These are phyloP conservation scores for Danaus melanippus DNA, from an alignment of 1,140 invertebrate genomes.

Conservation along the genomic window DNA sequence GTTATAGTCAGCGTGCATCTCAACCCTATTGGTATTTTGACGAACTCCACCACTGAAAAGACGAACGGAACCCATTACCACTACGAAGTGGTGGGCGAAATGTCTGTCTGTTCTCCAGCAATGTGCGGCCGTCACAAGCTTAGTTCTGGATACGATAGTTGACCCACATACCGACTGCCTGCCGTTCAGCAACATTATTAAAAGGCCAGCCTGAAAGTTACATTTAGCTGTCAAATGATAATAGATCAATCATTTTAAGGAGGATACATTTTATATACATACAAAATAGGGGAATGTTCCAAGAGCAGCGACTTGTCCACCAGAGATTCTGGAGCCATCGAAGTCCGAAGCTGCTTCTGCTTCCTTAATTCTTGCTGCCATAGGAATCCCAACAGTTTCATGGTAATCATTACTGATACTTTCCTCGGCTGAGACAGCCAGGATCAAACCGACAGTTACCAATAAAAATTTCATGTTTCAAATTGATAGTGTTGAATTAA, in stretches of 20 bases:
- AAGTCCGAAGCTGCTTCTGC: slow-evolving; percentile 9
- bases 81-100: no score
- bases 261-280: neutral
- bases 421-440: slow-evolving; percentile 7
- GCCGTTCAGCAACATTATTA: slow-evolving; percentile 9
- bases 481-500: no score
- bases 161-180: slow-evolving; percentile 14
- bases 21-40: neutral
- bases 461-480: slow-evolving; percentile 13
- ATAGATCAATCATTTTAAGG: no score
- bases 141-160: slow-evolving; percentile 9
- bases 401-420: slow-evolving; percentile 13
- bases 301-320: slow-evolving; percentile 7
- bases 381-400: slow-evolving; percentile 12
- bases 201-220: slow-evolving; percentile 12
- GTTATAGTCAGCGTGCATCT: slow-evolving; percentile 5
- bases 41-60: neutral
- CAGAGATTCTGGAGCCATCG: slow-evolving; percentile 5
- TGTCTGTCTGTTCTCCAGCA: no score
- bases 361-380: slow-evolving; percentile 11
- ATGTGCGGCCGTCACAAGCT: slow-evolving; percentile 13
- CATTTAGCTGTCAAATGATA: neutral
- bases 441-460: slow-evolving; percentile 4
- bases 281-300: slow-evolving; percentile 1
- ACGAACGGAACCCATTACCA: no score